Evolutionary conservation across 2,797 vertebrate genomes (phyloP), one percentile per base, ranked within the genome.

Genomic region (Pangasius larnaudii): DNA sequence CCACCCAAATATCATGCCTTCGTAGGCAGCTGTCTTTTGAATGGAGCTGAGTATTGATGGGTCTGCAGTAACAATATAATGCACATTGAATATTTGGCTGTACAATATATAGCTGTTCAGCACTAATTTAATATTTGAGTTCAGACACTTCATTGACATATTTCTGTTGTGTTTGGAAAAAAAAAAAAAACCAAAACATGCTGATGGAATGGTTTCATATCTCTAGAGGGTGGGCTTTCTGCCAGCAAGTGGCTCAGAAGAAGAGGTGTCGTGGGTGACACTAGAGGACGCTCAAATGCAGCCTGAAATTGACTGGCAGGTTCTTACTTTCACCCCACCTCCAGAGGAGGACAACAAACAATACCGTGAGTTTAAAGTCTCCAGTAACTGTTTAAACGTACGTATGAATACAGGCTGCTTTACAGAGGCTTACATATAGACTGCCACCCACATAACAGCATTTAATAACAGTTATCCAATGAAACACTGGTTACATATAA

Each of bases 141-240:
- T 75, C 9, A 51, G 13, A 58, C 30, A 58, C 11, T 39, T 22
- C 5, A 11, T 80, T 24, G 18, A 24, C 2, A 27, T 61, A 8
- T 61, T 61, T 46, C 11, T 42, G 11, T 16, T 61, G 9, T 56
- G 8, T 36, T 19, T 75, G 42, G 9, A 3, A 3, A 3, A 39
- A 22, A 18, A 11, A 56, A 56, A 18, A 78, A 53, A 5, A 5
- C 42, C 0, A 5, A 36, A 7, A 27, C 58, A 61, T 81, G 11
- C 22, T 81, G 36, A 63, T 67, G 18, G 3, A 67, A 84, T 67
- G 18, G 1, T 67, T 67, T 92, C 27, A 65, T 89, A 5, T 88
- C 22, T 94, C 36, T 94, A 99, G 98, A 97, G 96, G 91, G 97
- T 99, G 39, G 97, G 97, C 5, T 98, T 98, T 91, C 96, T 99